phyloP scores from a whole-genome alignment of 30 jellyfish, hydroid and myxozoan species.

The Mastigias papua region DNA sequence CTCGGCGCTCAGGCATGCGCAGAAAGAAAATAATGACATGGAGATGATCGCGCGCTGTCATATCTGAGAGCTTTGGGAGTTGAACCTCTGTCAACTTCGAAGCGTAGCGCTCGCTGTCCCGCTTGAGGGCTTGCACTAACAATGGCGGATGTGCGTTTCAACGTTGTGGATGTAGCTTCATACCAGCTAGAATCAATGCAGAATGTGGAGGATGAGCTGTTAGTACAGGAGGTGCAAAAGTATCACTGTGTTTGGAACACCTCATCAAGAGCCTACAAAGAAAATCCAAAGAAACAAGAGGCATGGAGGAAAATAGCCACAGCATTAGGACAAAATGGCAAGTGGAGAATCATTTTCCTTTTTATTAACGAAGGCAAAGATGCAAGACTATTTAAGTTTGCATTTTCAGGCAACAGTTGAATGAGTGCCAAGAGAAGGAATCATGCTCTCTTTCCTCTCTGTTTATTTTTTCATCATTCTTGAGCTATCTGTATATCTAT shows the following conservation, averaged over 20 bases:
- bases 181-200: background rate
- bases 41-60: background rate
- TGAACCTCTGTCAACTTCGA: background rate
- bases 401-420: background rate
- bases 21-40: background rate
- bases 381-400: background rate
- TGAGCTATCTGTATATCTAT: too few relatives aligned
- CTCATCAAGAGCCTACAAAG: background rate
- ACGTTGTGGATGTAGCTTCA: background rate
- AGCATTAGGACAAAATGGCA: background rate
- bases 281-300: slow-evolving; percentile 2
- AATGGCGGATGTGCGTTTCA: background rate
- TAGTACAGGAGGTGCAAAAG: background rate
- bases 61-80: background rate
- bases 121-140: background rate
- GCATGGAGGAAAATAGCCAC: background rate
- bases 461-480: too few relatives aligned
- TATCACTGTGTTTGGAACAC: background rate
- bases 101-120: background rate
- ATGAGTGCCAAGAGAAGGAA: background rate
- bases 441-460: background rate
- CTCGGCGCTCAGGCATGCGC: background rate
- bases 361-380: background rate
- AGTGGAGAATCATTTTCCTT: background rate
- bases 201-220: slow-evolving; percentile 13